phyloP scores from a whole-genome alignment of 2,888 invertebrate species.

The Noctua fimbriata region DNA sequence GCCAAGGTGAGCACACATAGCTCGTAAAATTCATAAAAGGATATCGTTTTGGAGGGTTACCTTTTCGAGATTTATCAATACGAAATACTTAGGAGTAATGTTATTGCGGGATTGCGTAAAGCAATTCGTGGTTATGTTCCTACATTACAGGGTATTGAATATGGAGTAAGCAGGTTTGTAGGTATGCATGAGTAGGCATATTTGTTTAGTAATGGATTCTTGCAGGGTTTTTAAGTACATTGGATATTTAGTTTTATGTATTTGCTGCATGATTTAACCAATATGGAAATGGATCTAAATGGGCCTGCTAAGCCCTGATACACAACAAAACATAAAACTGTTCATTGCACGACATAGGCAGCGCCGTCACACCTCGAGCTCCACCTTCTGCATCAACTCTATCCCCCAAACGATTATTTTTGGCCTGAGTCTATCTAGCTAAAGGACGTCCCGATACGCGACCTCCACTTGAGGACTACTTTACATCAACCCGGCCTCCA shows the following conservation, averaged over 20 bases:
- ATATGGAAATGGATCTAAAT: neutral
- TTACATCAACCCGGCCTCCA: neutral
- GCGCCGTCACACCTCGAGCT: too few species aligned
- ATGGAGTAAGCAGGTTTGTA: conserved; percentile 8
- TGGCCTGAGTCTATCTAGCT: too few species aligned
- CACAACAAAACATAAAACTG: neutral
- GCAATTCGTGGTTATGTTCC: conserved; percentile 30
- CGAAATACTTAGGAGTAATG: conserved; percentile 43
- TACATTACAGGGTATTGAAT: conserved; percentile 31
- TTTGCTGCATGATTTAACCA: neutral
- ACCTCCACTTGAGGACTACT: too few species aligned
- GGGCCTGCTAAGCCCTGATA: too few species aligned
- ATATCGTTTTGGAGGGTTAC: conserved; percentile 34
- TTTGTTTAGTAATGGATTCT: conserved; percentile 15
- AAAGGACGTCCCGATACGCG: too few species aligned
- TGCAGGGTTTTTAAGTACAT: neutral
- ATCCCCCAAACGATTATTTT: too few species aligned
- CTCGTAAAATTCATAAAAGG: conserved; percentile 53
- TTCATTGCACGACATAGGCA: too few species aligned
- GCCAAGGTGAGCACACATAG: conserved; percentile 39
- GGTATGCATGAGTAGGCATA: conserved; percentile 7
- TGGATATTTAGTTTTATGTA: neutral
- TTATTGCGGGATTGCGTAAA: conserved; percentile 23
- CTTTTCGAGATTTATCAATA: conserved; percentile 55
- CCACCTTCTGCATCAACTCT: too few species aligned